A percentile compares a stretch with the other conserved stretches of the same genome.
These are phyloP conservation scores for Calycopis cecrops DNA, from an alignment of 1,140 invertebrate genomes.

Conservation along the genomic window DNA sequence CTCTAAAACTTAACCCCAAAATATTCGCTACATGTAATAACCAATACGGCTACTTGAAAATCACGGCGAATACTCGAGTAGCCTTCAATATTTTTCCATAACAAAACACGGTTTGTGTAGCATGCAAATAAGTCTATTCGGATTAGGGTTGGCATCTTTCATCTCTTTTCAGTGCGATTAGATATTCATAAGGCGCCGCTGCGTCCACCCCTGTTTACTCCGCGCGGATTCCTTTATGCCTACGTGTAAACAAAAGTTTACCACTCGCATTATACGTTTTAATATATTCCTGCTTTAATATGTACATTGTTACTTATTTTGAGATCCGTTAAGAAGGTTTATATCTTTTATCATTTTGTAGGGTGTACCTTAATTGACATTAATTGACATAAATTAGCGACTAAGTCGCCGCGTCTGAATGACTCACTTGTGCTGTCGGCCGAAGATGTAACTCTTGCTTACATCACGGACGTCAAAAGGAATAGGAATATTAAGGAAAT, in stretches of 20 bases:
- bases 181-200: constrained; percentile 59
- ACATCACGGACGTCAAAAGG: too few species aligned
- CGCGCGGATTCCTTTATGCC: constrained; percentile 20
- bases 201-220: constrained; percentile 35
- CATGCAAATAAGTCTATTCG: constrained; percentile 56
- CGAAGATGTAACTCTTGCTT: too few species aligned
- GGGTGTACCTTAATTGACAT: too few species aligned
- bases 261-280: constrained; percentile 20
- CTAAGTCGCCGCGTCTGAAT: too few species aligned
- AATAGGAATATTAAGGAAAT: too few species aligned
- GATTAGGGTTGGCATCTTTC: constrained; percentile 58
- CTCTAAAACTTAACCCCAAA: too few species aligned
- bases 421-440: too few species aligned
- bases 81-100: constrained; percentile 21
- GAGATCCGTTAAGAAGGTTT: too few species aligned
- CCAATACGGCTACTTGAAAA: not conserved
- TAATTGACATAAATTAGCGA: too few species aligned
- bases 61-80: constrained; percentile 13
- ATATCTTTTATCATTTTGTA: too few species aligned
- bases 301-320: constrained; percentile 6
- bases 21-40: not conserved
- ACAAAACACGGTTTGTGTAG: constrained; percentile 33
- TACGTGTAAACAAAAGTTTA: constrained; percentile 54
- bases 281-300: constrained; percentile 30
- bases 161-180: constrained; percentile 56